Conservation (phyloP, 1,140 invertebrate genomes). For the Melanaphis sacchari region DNA sequence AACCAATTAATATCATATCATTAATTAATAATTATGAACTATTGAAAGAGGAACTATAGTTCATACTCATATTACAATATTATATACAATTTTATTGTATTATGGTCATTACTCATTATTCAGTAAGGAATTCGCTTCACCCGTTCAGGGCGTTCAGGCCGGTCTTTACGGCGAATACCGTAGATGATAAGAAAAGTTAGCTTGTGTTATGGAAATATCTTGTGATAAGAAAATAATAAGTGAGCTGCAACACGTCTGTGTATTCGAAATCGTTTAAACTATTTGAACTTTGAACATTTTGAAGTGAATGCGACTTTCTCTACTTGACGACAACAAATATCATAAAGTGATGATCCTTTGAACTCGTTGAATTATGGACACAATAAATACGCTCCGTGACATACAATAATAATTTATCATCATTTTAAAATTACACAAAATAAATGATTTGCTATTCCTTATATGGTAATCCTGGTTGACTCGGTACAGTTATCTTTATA, state of each 20-base stretch:
- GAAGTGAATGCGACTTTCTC: neutral
- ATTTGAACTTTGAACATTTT: no score
- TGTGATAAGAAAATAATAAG: neutral
- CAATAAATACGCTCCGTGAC: neutral
- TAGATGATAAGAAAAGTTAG: neutral
- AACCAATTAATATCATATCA: no score
- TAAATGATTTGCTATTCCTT: constrained; percentile 14
- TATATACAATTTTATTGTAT: no score
- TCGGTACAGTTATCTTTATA: constrained; percentile 27
- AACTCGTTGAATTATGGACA: neutral
- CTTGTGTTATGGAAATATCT: neutral
- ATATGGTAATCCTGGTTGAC: constrained; percentile 29
- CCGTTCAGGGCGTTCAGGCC: no score
- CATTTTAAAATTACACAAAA: neutral
- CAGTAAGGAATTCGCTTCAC: no score
- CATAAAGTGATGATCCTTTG: neutral
- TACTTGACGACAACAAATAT: neutral
- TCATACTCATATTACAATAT: no score
- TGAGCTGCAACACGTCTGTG: neutral
- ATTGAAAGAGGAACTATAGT: no score
- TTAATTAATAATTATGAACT: no score
- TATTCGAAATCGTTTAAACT: no score
- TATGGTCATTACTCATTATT: no score
- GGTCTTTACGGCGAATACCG: no score
- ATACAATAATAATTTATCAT: constrained; percentile 20